A percentile compares a stretch with the other conserved stretches of the same genome.
Conservation (phyloP, 1,140 invertebrate species). For the Plutomurus gul region DNA sequence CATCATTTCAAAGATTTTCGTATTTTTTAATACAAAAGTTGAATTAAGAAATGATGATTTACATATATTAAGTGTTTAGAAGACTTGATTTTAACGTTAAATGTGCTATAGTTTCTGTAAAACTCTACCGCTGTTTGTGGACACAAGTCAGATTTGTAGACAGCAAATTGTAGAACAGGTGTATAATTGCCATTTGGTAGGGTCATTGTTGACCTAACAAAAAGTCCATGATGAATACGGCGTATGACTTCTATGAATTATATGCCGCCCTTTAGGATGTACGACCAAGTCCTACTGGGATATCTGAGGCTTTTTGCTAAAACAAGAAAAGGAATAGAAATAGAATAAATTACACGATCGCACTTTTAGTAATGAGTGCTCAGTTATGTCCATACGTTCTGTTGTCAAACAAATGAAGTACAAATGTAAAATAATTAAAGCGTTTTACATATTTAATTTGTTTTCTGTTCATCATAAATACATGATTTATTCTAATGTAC, state of each 20-base stretch:
- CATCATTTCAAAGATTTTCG: background rate
- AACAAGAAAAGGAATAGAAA: background rate
- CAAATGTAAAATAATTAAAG: no score
- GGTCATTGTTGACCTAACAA: constrained; percentile 39
- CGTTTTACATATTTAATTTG: no score
- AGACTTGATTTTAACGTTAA: background rate
- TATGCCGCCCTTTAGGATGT: background rate
- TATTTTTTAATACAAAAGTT: no score
- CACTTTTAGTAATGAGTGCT: no score
- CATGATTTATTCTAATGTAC: no score
- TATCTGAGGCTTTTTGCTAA: constrained; percentile 32
- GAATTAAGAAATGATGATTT: no score
- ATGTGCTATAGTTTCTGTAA: background rate
- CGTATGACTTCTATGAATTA: constrained; percentile 46
- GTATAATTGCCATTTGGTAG: constrained; percentile 35
- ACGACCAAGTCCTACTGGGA: constrained; percentile 30
- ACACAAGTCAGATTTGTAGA: no score
- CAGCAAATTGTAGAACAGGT: background rate
- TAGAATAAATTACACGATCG: background rate
- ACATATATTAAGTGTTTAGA: no score
- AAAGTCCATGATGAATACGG: constrained; percentile 40
- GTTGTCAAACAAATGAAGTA: no score
- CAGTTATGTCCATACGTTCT: no score
- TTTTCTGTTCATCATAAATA: no score
- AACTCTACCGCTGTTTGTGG: background rate